These are phyloP conservation scores for Eilema depressum DNA, from an alignment of 2,888 invertebrate species.

Conservation along the genomic window DNA sequence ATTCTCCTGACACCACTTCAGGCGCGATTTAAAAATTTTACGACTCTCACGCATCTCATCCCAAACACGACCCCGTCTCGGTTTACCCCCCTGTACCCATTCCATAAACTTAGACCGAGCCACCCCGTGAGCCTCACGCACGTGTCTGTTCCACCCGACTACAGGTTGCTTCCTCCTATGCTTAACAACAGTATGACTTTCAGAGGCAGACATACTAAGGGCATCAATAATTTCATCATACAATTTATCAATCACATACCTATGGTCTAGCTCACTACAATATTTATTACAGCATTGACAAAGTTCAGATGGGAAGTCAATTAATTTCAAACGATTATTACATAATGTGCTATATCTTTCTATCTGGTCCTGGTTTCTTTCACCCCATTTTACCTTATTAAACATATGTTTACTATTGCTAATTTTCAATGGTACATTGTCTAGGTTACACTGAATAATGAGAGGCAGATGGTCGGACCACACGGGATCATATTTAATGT, in stretches of 20 bases:
- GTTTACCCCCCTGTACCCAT: not conserved
- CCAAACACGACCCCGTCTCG: not conserved
- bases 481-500: constrained; percentile 16
- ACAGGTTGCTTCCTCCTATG: constrained; percentile 8
- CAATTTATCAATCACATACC: too few relatives aligned
- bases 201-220: constrained; percentile 4
- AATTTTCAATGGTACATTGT: not conserved
- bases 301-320: too few relatives aligned
- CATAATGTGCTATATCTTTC: too few relatives aligned
- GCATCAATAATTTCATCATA: too few relatives aligned
- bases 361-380: too few relatives aligned
- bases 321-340: too few relatives aligned
- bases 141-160: constrained; percentile 37
- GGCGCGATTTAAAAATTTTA: not conserved
- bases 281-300: too few relatives aligned
- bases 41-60: not conserved
- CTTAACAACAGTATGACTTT: constrained; percentile 8
- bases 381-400: not conserved
- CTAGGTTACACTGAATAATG: constrained; percentile 8
- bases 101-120: not conserved
- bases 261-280: too few relatives aligned
- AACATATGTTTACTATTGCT: constrained; percentile 5
- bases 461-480: constrained; percentile 28
- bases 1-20: too few relatives aligned
- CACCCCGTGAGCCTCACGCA: constrained; percentile 24